Percentiles rank a stretch among this genome's conserved stretches.
Evolutionary conservation across 2,797 vertebrate genomes (phyloP).

Genomic region (Decapterus maruadsi): DNA sequence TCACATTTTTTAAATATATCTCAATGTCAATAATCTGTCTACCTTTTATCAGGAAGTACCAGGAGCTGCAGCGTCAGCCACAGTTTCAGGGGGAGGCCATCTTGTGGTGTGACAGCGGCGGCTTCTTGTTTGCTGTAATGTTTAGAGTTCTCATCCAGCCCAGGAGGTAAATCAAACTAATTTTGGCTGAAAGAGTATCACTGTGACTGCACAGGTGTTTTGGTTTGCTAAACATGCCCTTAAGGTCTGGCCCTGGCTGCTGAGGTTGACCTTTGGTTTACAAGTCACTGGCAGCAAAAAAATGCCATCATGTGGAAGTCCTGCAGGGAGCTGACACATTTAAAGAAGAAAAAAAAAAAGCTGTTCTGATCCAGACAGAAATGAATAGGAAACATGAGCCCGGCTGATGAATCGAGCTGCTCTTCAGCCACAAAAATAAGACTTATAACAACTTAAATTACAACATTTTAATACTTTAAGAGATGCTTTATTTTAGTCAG

Average conservation of each 20-base stretch:
- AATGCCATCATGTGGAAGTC: constrained; percentile 7
- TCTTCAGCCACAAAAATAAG: background rate
- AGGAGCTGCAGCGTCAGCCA: background rate
- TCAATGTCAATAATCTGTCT: background rate
- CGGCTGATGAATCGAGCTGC: background rate
- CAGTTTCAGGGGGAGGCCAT: background rate
- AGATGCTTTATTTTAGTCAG: constrained; percentile 31
- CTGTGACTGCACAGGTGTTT: constrained; percentile 27
- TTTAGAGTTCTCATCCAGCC: constrained; percentile 35
- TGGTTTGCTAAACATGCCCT: constrained; percentile 14
- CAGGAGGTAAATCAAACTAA: constrained; percentile 34
- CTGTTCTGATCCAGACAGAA: background rate
- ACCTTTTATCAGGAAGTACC: background rate
- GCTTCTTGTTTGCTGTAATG: background rate
- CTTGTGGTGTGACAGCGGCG: background rate
- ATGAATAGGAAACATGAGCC: background rate
- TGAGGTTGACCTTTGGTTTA: background rate
- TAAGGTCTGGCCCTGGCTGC: constrained; percentile 4
- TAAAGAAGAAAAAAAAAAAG: background rate
- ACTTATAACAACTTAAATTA: background rate
- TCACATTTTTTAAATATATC: background rate
- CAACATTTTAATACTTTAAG: constrained; percentile 28
- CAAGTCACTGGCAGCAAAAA: constrained; percentile 2
- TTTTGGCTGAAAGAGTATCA: constrained; percentile 28
- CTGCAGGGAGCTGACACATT: background rate